A percentile compares a stretch with the other conserved stretches of the same genome.
Evolutionary conservation across 2,113 vertebrate genomes (phyloP).

Genomic region (Vombatus ursinus): DNA sequence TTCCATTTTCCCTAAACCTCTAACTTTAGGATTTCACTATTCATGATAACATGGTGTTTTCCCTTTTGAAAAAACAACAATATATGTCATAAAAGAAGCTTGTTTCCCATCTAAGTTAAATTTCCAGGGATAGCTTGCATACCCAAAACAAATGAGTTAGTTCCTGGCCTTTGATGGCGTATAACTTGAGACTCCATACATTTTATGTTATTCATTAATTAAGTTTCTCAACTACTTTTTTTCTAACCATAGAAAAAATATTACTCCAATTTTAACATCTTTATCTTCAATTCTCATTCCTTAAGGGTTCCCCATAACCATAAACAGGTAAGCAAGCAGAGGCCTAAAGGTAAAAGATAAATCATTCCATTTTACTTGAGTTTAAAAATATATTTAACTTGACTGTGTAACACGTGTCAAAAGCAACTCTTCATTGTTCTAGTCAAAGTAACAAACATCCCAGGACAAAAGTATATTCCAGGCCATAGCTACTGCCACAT

Average conservation of each 20-base stretch:
- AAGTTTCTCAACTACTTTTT: not conserved
- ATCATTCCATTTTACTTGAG: not conserved
- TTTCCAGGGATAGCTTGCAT: not conserved
- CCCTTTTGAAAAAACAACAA: slow-evolving; percentile 19
- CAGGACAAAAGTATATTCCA: not conserved
- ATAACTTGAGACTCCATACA: not conserved
- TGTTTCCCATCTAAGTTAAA: slow-evolving; percentile 7
- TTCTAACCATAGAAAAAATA: not conserved
- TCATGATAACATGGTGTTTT: not conserved
- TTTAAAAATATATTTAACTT: not conserved
- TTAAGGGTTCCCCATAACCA: not conserved
- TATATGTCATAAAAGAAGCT: slow-evolving; percentile 27
- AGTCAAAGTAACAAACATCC: not conserved
- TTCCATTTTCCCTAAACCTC: not conserved
- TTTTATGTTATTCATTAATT: not conserved
- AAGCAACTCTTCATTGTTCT: not conserved
- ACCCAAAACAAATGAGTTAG: slow-evolving; percentile 3
- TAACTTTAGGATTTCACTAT: not conserved
- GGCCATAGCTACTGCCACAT: not conserved
- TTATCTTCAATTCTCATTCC: slow-evolving; percentile 6
- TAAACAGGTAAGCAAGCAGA: not conserved
- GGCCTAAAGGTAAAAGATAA: not conserved
- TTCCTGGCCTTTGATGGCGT: not conserved
- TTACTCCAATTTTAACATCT: slow-evolving; percentile 39
- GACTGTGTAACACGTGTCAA: not conserved